phyloP scores from a whole-genome alignment of 2,888 invertebrate species.

The Agrotis ipsilon region DNA sequence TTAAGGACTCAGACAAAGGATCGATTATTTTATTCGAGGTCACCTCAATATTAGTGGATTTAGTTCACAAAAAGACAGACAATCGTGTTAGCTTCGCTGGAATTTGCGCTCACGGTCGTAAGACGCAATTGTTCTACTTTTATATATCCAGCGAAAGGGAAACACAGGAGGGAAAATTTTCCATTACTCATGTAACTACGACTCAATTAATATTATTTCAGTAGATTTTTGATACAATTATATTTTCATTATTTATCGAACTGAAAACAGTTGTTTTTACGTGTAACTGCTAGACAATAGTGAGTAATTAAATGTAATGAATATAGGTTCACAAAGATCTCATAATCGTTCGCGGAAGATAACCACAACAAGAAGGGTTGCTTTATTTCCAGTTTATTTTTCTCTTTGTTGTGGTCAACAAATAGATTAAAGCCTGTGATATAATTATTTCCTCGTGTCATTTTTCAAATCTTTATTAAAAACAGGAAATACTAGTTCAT shows the following conservation, averaged over 20 bases:
- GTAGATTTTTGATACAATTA: not conserved
- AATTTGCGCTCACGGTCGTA: constrained; percentile 13
- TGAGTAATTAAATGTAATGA: not conserved
- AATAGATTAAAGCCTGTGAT: constrained; percentile 24
- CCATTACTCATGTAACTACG: not conserved
- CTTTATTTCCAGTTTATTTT: constrained; percentile 1
- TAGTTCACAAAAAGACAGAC: constrained; percentile 45
- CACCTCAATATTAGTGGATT: constrained; percentile 53
- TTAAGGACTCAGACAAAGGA: constrained; percentile 63
- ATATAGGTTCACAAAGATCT: constrained; percentile 6
- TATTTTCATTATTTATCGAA: too few species aligned
- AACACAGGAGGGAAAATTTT: constrained; percentile 3
- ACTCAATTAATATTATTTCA: not conserved
- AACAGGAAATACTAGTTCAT: too few species aligned
- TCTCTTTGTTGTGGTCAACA: constrained; percentile 40
- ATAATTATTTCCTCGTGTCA: constrained; percentile 42
- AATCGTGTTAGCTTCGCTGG: constrained; percentile 33
- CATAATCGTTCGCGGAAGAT: constrained; percentile 25
- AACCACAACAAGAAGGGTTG: constrained; percentile 31
- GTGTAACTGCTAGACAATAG: not conserved
- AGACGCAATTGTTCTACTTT: constrained; percentile 10
- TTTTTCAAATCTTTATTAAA: not conserved
- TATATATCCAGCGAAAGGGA: constrained; percentile 9
- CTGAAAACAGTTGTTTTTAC: too few species aligned
- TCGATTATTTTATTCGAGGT: constrained; percentile 55